Conservation (phyloP, 2,888 invertebrate genomes). For the Campoplex capitator region DNA sequence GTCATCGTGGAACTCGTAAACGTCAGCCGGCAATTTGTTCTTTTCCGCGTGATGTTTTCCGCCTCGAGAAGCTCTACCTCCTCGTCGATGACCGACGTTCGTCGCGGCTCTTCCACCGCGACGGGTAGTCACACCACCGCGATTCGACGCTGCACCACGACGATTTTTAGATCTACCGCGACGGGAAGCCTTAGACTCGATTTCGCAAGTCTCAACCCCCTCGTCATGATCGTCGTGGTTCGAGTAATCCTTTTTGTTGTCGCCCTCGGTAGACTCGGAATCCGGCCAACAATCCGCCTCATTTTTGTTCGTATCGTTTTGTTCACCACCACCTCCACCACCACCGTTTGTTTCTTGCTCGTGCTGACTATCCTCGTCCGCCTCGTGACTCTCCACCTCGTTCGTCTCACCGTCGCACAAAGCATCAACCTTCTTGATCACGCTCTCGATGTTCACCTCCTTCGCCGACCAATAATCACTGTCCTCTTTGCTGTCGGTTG, state of each 20-base stretch:
- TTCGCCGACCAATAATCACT: conserved; percentile 92
- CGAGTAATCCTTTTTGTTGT: conserved; percentile 77
- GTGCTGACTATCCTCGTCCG: conserved; percentile 76
- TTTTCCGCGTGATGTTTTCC: conserved; percentile 84
- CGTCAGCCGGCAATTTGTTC: conserved; percentile 89
- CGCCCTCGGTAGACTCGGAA: conserved; percentile 70
- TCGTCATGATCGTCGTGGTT: conserved; percentile 82
- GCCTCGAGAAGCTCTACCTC: conserved; percentile 84
- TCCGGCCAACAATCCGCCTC: conserved; percentile 82
- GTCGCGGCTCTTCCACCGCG: conserved; percentile 84
- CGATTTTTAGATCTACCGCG: conserved; percentile 82
- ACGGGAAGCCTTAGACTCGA: conserved; percentile 81
- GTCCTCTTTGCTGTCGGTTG: conserved; percentile 87
- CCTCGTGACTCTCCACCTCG: conserved; percentile 85
- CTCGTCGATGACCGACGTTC: conserved; percentile 74
- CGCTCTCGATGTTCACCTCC: conserved; percentile 92
- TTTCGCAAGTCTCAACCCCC: conserved; percentile 81
- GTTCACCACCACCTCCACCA: conserved; percentile 71
- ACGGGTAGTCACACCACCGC: conserved; percentile 87
- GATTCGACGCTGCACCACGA: conserved; percentile 75
- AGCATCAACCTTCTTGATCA: conserved; percentile 92
- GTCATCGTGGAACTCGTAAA: conserved; percentile 96
- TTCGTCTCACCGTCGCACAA: conserved; percentile 85
- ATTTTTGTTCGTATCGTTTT: conserved; percentile 72
- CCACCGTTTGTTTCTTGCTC: conserved; percentile 74